phyloP scores from a whole-genome alignment of 2,113 vertebrate species.

The Budorcas taxicolor region DNA sequence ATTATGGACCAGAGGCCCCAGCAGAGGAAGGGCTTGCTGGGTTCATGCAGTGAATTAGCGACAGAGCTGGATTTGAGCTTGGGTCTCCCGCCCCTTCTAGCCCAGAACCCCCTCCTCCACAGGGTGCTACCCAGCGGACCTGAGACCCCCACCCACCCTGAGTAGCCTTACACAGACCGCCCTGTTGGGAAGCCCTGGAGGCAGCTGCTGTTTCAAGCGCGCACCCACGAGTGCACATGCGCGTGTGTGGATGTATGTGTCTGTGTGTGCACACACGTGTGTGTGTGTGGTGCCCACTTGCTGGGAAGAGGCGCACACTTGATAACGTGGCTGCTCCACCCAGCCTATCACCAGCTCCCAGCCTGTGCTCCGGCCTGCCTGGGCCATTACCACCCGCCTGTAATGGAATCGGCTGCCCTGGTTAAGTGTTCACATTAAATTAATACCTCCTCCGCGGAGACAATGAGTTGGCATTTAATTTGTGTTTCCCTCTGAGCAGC shows the following conservation, averaged over 20 bases:
- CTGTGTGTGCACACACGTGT: neutral
- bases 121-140: neutral
- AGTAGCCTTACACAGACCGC: neutral
- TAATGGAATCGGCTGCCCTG: constrained; percentile 76
- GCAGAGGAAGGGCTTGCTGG: neutral
- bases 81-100: neutral
- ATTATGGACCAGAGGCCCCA: neutral
- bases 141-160: neutral
- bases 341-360: neutral
- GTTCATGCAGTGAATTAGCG: neutral
- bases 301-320: neutral
- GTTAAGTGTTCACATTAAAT: constrained; percentile 76
- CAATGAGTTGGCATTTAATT: constrained; percentile 80
- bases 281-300: rapidly evolving
- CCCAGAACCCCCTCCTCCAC: neutral
- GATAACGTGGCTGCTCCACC: neutral
- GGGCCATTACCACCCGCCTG: constrained; percentile 68
- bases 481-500: constrained; percentile 64
- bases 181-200: neutral
- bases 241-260: too few species aligned
- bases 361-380: neutral
- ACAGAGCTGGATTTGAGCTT: neutral
- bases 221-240: rapidly evolving
- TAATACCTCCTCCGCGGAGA: constrained; percentile 73
- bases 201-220: neutral